A percentile compares a stretch with the other conserved stretches of the same genome.
These are phyloP conservation scores for Leucoraja ocellata DNA, from an alignment of 2,797 vertebrate genomes.

Conservation along the genomic window DNA sequence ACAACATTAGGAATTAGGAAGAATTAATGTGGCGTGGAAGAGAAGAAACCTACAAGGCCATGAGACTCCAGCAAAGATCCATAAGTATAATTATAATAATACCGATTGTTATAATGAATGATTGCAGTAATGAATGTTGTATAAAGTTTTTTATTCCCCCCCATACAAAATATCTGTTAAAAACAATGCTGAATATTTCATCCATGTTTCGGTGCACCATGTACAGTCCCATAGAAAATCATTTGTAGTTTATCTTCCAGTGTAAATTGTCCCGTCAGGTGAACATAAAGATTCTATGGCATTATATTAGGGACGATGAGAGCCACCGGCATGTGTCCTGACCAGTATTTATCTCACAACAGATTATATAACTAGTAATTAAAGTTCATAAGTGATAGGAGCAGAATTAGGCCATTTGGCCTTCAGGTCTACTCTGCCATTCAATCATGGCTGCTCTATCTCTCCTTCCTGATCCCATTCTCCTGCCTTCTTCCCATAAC, in stretches of 20 bases:
- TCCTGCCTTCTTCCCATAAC: too few species aligned
- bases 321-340: not conserved
- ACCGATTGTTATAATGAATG: not conserved
- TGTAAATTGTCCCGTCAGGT: not conserved
- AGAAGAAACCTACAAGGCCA: not conserved
- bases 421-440: too few species aligned
- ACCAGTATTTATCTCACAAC: not conserved
- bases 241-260: not conserved
- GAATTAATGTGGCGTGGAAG: not conserved
- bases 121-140: not conserved
- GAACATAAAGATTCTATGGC: not conserved
- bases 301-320: not conserved
- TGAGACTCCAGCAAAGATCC: not conserved
- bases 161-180: not conserved
- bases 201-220: not conserved
- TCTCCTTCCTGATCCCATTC: too few species aligned
- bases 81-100: not conserved
- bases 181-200: not conserved
- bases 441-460: too few species aligned
- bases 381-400: too few species aligned
- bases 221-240: not conserved
- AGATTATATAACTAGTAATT: not conserved
- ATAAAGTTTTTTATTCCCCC: not conserved
- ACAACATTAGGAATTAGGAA: not conserved
- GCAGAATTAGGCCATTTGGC: too few species aligned